Evolutionary conservation across 2,113 vertebrate genomes (phyloP).

Genomic region (Promerops cafer): DNA sequence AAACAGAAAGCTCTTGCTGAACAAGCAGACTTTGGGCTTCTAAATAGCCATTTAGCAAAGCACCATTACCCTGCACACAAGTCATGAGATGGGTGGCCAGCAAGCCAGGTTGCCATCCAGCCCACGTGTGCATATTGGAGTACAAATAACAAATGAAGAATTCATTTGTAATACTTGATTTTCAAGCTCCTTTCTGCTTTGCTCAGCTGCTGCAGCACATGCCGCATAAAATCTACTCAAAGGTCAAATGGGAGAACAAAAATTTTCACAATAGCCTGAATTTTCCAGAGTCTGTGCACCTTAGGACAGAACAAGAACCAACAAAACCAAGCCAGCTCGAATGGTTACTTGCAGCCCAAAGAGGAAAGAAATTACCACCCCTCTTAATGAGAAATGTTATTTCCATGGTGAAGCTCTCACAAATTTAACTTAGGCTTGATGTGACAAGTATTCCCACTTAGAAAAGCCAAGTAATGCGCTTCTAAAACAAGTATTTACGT

Average conservation of each 20-base stretch:
- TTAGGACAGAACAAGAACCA: neutral
- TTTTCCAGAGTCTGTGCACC: neutral
- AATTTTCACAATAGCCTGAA: neutral
- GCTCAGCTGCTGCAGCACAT: conserved; percentile 26
- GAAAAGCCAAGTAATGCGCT: neutral
- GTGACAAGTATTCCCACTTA: conserved; percentile 1
- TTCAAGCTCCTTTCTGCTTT: conserved; percentile 36
- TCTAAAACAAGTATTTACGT: neutral
- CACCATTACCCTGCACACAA: neutral
- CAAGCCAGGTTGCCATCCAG: neutral
- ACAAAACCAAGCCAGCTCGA: neutral
- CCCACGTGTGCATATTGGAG: fast-evolving
- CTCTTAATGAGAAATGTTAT: conserved; percentile 1
- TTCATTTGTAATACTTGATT: neutral
- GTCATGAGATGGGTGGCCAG: neutral
- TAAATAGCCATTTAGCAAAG: neutral
- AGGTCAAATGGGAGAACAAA: neutral
- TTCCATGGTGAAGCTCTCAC: conserved; percentile 21
- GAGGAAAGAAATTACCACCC: neutral
- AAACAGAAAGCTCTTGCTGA: conserved; percentile 5
- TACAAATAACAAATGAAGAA: neutral
- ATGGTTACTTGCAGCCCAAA: neutral
- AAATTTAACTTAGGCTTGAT: conserved; percentile 15
- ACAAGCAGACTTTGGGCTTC: conserved; percentile 1
- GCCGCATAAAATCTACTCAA: neutral